phyloP scores from a whole-genome alignment of 1,140 invertebrate species.

The Cyrtorhinus lividipennis region DNA sequence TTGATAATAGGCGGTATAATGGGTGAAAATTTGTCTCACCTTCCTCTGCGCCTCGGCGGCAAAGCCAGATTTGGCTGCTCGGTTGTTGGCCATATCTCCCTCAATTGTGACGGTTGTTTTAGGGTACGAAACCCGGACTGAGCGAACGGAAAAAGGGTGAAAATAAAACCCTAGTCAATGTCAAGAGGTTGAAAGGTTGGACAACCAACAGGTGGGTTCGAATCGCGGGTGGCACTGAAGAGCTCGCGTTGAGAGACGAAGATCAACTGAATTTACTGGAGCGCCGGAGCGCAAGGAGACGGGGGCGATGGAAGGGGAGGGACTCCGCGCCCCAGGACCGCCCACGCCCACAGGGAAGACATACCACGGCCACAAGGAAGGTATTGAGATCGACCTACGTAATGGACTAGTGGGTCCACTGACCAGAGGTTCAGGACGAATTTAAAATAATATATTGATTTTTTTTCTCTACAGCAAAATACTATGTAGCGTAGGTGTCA shows the following conservation, averaged over 20 bases:
- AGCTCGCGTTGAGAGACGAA: neutral
- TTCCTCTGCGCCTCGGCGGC: slow-evolving; percentile 84
- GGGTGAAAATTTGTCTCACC: too few relatives aligned
- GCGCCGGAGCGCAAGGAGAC: neutral
- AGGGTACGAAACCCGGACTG: neutral
- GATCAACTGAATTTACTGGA: neutral
- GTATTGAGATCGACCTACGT: too few relatives aligned
- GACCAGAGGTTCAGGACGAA: too few relatives aligned
- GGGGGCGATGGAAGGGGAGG: neutral
- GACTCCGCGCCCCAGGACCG: too few relatives aligned
- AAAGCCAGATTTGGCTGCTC: slow-evolving; percentile 85
- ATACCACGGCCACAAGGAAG: too few relatives aligned
- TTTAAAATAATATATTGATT: too few relatives aligned
- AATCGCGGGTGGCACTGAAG: neutral
- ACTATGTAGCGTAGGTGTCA: too few relatives aligned
- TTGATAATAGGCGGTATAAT: too few relatives aligned
- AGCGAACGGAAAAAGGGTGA: neutral
- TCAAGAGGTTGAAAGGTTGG: neutral
- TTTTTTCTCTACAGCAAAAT: too few relatives aligned
- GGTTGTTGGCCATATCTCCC: slow-evolving; percentile 58
- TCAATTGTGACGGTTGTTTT: slow-evolving; percentile 9
- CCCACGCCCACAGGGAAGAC: too few relatives aligned
- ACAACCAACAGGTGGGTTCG: neutral
- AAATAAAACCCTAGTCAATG: neutral
- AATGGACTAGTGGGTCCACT: too few relatives aligned